These are phyloP conservation scores for Orbicella faveolata DNA, from an alignment of 64 coral and sea anemone genomes.

Conservation along the genomic window DNA sequence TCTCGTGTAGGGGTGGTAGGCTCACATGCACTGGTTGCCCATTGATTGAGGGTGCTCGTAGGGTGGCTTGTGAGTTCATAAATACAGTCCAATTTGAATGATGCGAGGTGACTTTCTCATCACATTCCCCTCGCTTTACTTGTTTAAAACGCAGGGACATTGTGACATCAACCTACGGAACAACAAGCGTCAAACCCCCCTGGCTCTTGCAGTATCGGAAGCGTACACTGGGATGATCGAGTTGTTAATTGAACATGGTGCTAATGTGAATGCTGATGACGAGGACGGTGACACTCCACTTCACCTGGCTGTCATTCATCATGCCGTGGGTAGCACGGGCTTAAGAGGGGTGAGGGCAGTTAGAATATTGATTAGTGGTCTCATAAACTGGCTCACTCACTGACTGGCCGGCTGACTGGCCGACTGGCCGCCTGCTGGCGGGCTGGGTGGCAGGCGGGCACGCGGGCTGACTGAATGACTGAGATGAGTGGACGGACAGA, in stretches of 20 bases:
- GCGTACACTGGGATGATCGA: conserved; percentile 55
- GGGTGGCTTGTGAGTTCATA: background rate
- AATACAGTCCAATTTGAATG: background rate
- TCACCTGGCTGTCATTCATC: conserved; percentile 67
- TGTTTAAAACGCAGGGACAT: conserved; percentile 51
- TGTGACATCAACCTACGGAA: conserved; percentile 64
- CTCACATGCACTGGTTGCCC: background rate
- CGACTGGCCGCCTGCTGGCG: too few species aligned
- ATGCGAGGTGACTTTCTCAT: background rate
- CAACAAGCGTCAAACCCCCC: conserved; percentile 56
- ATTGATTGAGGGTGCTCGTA: background rate
- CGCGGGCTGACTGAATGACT: too few species aligned
- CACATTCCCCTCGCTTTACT: background rate
- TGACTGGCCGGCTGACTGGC: too few species aligned
- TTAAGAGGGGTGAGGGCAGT: conserved; percentile 32
- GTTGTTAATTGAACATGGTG: conserved; percentile 59
- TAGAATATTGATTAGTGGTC: too few species aligned
- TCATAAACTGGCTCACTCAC: too few species aligned
- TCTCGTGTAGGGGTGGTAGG: background rate
- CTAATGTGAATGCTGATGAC: conserved; percentile 61
- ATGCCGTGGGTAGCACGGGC: conserved; percentile 30
- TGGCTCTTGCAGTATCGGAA: conserved; percentile 45
- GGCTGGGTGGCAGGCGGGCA: too few species aligned
- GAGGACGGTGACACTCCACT: conserved; percentile 76
- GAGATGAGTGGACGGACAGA: too few species aligned